Evolutionary conservation across 2,113 vertebrate species (phyloP), one percentile per base, ranked within the genome.

Genomic region (Dissostichus mawsoni): DNA sequence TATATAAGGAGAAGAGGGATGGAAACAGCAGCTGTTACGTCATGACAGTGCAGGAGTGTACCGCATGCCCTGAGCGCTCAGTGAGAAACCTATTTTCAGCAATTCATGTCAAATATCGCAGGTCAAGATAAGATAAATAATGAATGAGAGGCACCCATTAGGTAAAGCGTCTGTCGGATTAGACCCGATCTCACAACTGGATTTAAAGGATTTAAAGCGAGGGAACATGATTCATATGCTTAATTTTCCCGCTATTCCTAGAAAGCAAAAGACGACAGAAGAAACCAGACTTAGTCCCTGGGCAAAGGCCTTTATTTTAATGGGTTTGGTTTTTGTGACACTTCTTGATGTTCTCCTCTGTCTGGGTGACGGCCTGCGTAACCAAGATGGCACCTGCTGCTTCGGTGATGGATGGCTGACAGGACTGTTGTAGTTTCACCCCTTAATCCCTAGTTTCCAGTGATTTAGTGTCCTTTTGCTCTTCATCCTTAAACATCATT

Each of bases 121-220:
- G 67, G 63, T 77, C 29, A 41, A 87, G 61, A 64, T 78, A 20
- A 56, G 55, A 13, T 72, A 47, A 71, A 51, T 47, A 83, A 76
- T 69, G 67, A 80, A 87, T 59, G 56, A 36, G 50, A 77, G 64
- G 52, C 41, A 45, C 5, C 33, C 67, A 59, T 82, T 69, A 81
- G 73, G 50, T 73, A 61, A 84, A 81, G 33, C 78, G 64, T 87
- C 78, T 70, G 74, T 74, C 80, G 70, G 59, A 87, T 83, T 68
- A 80, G 74, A 78, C 20, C 51, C 33, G 45, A 63, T 79, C 62
- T 51, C 82, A 72, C 55, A 58, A 66, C 74, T 76, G 83, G 79
- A 80, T 87, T 84, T 74, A 68, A 71, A 74, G 70, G 80, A 76
- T 67, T 84, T 62, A 53, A 67, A 65, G 56, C 25, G 5, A 63